Conservation (phyloP, 2,888 invertebrate genomes). For the Nomada lathburiana region DNA sequence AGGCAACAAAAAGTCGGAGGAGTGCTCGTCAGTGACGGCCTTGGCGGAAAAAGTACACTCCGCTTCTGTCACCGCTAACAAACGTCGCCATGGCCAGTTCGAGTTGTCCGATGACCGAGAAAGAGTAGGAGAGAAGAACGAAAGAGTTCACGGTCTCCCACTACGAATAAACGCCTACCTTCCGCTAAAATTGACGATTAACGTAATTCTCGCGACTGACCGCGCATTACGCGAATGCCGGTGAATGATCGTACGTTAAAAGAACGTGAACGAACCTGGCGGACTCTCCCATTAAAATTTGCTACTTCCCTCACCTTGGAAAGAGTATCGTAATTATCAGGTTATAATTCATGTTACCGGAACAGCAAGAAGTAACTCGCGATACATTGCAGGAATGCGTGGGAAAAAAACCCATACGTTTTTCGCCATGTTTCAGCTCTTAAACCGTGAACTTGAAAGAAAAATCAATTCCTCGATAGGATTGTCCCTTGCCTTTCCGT, state of each 20-base stretch:
- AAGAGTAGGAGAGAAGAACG: constrained; percentile 52
- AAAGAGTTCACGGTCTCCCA: constrained; percentile 43
- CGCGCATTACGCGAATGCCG: constrained; percentile 12
- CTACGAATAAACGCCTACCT: constrained; percentile 31
- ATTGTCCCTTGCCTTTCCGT: too few relatives aligned
- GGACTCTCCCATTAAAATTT: not conserved
- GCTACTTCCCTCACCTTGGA: not conserved
- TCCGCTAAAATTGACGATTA: constrained; percentile 42
- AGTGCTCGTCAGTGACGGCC: constrained; percentile 34
- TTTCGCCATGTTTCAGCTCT: too few relatives aligned
- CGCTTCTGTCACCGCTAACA: not conserved
- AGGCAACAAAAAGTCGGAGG: too few relatives aligned
- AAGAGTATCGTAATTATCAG: not conserved
- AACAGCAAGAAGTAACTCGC: too few relatives aligned
- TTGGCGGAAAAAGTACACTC: constrained; percentile 64
- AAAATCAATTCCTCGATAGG: too few relatives aligned
- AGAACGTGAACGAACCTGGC: not conserved
- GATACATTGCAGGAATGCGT: too few relatives aligned
- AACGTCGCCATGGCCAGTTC: not conserved
- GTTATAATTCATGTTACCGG: too few relatives aligned
- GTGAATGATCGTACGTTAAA: constrained; percentile 6
- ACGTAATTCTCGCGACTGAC: constrained; percentile 22
- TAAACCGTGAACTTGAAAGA: too few relatives aligned
- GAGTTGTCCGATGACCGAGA: constrained; percentile 62
- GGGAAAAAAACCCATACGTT: too few relatives aligned